Evolutionary conservation across 2,113 vertebrate genomes (phyloP), one percentile per base, ranked within the genome.

Genomic region (Felis catus): DNA sequence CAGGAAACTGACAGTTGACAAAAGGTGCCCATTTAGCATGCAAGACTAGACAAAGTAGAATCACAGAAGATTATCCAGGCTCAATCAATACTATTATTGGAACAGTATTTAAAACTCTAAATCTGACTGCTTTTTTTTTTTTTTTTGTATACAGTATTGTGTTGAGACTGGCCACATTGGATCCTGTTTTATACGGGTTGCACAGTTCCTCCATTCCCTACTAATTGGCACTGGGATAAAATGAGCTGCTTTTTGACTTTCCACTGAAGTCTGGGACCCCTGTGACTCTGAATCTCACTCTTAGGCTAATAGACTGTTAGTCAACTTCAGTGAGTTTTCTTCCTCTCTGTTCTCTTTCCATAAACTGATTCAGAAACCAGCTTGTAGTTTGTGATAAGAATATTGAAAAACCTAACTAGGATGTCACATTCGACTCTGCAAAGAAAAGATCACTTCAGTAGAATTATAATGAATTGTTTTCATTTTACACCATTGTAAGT

Each of bases 331-430:
- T 92, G 91, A 94, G 41, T 68, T 93, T 96, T 61, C 21, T 79
- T 79, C 27, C 8, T 92, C 27, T 91, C n/a, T 95, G 10, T 70
- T 71, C 29, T 2, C 97, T 95, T 93, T 85, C 61, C 14, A 63
- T 86, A 90, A 94, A 5, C 19, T 97, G 68, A 91, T 84, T 97
- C 53, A 91, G 91, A 87, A 97, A 65, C 21, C 48, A 73, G 74
- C 11, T 94, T 71, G 33, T 61, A 31, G 6, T 91, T 79, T 91
- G 68, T 82, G 89, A 82, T 23, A 81, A 58, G 74, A 91, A 74
- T 84, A 85, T 55, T 97, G 58, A 94, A 93, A 93, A 84, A 81
- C 5, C 29, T 97, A 76, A 79, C 25, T 88, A 82, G 63, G 12
- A 29, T 19, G 83, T 51, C 82, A 25, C 1, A 94, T 74, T 95